phyloP scores from a whole-genome alignment of 2,113 vertebrate genomes.

The Colaptes auratus region DNA sequence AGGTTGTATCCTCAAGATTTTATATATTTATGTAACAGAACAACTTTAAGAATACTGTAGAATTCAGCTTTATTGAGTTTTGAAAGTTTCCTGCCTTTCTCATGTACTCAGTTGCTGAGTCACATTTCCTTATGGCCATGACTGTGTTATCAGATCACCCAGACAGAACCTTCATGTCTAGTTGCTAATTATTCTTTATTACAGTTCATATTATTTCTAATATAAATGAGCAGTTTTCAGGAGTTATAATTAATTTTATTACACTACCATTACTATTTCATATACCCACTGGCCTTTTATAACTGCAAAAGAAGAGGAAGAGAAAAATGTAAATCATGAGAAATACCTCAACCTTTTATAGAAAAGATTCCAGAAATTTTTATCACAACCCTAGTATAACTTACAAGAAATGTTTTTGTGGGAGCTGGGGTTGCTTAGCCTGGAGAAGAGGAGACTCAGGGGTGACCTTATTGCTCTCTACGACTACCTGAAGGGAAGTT shows the following conservation, averaged over 20 bases:
- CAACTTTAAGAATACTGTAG: neutral
- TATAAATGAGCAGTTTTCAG: neutral
- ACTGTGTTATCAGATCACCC: neutral
- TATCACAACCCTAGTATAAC: neutral
- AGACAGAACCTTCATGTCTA: neutral
- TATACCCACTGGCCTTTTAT: neutral
- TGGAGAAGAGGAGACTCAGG: too few species aligned
- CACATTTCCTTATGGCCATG: neutral
- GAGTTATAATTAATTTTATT: conserved; percentile 22
- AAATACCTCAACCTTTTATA: conserved; percentile 32
- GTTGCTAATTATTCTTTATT: conserved; percentile 23
- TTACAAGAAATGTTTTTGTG: too few species aligned
- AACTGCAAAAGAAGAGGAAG: neutral
- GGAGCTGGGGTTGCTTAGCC: too few species aligned
- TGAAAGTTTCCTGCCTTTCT: neutral
- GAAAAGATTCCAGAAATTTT: neutral
- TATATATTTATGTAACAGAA: neutral
- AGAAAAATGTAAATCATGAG: neutral
- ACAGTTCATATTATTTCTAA: neutral
- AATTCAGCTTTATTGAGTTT: neutral
- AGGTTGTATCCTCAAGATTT: neutral
- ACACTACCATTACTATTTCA: neutral
- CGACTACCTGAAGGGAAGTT: too few species aligned
- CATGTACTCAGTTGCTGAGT: neutral
- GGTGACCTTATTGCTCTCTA: too few species aligned